A percentile compares a stretch with the other conserved stretches of the same genome.
These are phyloP conservation scores for Lagocephalus sceleratus DNA, from an alignment of 2,797 vertebrate genomes.

Conservation along the genomic window DNA sequence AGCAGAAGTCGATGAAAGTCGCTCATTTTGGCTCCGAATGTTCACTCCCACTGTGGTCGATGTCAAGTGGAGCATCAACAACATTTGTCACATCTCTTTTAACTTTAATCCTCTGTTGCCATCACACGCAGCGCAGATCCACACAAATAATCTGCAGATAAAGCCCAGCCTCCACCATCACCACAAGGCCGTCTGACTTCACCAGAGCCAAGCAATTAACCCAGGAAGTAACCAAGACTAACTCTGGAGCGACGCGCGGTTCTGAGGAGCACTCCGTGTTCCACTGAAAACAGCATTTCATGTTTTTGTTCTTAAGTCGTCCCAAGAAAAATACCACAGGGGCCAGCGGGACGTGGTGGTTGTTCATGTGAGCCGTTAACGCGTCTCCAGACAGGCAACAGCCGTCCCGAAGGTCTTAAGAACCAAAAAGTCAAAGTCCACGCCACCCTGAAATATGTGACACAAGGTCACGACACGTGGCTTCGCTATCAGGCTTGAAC, in stretches of 20 bases:
- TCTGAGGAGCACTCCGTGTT: slow-evolving; percentile 45
- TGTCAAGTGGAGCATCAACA: no score
- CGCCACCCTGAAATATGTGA: no score
- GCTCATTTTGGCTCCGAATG: no score
- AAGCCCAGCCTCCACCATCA: no score
- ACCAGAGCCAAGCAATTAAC: slow-evolving; percentile 1
- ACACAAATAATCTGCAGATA: slow-evolving; percentile 16
- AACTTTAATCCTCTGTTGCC: neutral
- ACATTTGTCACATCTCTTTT: neutral
- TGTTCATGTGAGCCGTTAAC: no score
- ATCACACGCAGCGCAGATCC: neutral
- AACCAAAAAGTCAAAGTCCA: no score
- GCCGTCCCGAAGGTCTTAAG: no score
- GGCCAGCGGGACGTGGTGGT: neutral
- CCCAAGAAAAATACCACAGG: slow-evolving; percentile 18
- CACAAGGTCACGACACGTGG: no score
- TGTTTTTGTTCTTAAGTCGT: no score
- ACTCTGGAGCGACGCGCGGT: slow-evolving; percentile 32
- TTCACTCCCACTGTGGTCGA: no score
- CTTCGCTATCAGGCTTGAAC: neutral
- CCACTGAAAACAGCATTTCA: slow-evolving; percentile 18
- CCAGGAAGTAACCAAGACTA: slow-evolving; percentile 8
- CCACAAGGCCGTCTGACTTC: neutral
- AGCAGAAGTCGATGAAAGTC: no score
- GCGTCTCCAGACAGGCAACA: no score